phyloP scores from a whole-genome alignment of 2,797 vertebrate genomes.

The Sternarchorhynchus goeldii region DNA sequence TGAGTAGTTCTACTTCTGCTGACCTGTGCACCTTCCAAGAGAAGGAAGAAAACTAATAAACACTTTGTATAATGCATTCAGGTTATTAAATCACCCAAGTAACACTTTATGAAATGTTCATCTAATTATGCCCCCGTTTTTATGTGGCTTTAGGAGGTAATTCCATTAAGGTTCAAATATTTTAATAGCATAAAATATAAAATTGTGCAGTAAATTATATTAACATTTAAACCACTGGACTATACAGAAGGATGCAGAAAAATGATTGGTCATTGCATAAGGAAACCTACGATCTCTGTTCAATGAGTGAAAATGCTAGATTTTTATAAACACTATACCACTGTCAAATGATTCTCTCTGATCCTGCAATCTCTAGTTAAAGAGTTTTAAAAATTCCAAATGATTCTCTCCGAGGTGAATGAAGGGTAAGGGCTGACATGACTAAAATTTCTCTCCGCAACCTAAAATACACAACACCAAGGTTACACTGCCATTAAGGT shows the following conservation, averaged over 20 bases:
- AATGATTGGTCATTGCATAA: background rate
- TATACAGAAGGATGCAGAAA: background rate
- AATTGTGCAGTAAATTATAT: background rate
- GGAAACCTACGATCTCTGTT: background rate
- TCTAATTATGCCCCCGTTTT: slow-evolving; percentile 19
- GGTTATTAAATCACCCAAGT: slow-evolving; percentile 3
- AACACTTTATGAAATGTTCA: slow-evolving; percentile 29
- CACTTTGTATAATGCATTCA: slow-evolving; percentile 18
- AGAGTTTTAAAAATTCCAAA: background rate
- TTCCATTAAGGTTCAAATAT: slow-evolving; percentile 12
- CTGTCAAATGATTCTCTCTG: background rate
- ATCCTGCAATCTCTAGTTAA: no score
- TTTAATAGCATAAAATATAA: background rate
- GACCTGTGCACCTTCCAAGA: background rate
- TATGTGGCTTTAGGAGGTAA: slow-evolving; percentile 3
- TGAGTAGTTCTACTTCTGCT: background rate
- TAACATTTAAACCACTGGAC: background rate
- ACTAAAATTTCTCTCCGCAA: slow-evolving; percentile 16
- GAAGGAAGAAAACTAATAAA: slow-evolving; percentile 13
- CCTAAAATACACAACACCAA: slow-evolving; percentile 12
- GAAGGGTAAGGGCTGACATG: slow-evolving; percentile 31
- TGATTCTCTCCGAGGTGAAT: background rate
- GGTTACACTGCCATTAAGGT: slow-evolving; percentile 18
- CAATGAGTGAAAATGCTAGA: background rate
- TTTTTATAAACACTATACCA: background rate